A percentile compares a stretch with the other conserved stretches of the same genome.
Conservation (phyloP, 2,888 invertebrate genomes). For the Chalcis sispes region DNA sequence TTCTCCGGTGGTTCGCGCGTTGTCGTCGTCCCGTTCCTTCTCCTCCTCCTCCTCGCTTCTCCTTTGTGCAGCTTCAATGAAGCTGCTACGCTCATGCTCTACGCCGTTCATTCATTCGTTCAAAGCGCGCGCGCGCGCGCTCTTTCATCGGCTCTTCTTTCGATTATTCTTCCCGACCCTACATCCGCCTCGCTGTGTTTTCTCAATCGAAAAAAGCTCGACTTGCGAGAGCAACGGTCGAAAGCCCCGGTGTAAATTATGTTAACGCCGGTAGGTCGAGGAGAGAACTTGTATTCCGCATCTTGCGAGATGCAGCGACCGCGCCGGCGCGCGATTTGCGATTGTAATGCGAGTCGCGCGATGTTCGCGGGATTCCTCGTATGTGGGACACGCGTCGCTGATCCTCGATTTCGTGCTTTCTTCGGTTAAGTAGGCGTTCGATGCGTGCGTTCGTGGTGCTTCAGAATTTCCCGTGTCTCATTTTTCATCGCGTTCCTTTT, state of each 20-base stretch:
- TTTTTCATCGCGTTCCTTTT: too few species aligned
- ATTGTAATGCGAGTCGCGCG: constrained; percentile 61
- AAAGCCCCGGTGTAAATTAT: constrained; percentile 21
- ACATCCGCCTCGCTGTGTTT: constrained; percentile 7
- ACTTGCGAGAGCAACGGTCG: too few species aligned
- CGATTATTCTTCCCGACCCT: background rate
- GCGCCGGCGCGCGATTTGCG: constrained; percentile 59
- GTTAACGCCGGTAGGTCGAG: background rate
- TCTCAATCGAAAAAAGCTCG: too few species aligned
- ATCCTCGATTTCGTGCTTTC: too few species aligned
- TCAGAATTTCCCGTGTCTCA: too few species aligned
- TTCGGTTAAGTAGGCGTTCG: background rate
- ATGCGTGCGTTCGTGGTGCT: background rate
- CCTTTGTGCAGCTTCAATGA: background rate
- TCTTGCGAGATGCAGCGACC: constrained; percentile 59
- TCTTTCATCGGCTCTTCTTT: background rate
- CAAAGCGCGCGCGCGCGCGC: too few species aligned
- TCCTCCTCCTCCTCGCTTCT: background rate
- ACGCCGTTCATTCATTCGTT: constrained; percentile 1
- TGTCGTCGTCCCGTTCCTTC: background rate
- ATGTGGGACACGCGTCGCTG: background rate
- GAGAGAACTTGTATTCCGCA: constrained; percentile 61
- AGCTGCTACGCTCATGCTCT: constrained; percentile 9
- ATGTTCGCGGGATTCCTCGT: background rate
- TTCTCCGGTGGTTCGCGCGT: background rate